Evolutionary conservation across 2,797 vertebrate species (phyloP).

Genomic region (Erpetoichthys calabaricus): DNA sequence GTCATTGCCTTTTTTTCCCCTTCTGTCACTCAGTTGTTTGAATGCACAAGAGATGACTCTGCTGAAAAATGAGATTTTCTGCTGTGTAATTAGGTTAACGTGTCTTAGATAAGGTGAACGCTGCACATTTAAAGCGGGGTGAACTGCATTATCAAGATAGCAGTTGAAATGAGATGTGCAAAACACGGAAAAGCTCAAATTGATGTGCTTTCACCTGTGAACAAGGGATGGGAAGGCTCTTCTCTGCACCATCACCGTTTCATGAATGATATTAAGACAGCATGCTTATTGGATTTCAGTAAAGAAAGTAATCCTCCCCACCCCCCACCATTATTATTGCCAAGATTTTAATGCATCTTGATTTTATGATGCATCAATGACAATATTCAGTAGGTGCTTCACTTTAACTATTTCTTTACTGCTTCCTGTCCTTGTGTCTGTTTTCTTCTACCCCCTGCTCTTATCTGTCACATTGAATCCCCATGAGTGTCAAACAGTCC

Average conservation of each 20-base stretch:
- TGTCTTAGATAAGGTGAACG: constrained; percentile 17
- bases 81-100: constrained; percentile 21
- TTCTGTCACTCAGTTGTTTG: no score
- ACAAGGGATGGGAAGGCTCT: neutral
- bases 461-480: constrained; percentile 20
- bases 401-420: constrained; percentile 16
- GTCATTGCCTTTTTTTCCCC: no score
- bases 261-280: neutral
- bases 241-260: neutral
- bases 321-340: no score
- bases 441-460: constrained; percentile 4
- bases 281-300: no score
- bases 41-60: no score
- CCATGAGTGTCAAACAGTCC: constrained; percentile 26
- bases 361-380: no score
- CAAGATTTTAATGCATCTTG: no score
- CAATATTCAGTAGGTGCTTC: neutral
- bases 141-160: constrained; percentile 4
- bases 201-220: neutral
- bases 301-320: no score
- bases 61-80: constrained; percentile 1
- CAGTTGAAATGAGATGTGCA: constrained; percentile 2
- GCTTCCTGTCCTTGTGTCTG: constrained; percentile 10
- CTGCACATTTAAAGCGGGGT: constrained; percentile 4
- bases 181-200: neutral